phyloP scores from a whole-genome alignment of 1,140 invertebrate species.

The Limonius californicus region DNA sequence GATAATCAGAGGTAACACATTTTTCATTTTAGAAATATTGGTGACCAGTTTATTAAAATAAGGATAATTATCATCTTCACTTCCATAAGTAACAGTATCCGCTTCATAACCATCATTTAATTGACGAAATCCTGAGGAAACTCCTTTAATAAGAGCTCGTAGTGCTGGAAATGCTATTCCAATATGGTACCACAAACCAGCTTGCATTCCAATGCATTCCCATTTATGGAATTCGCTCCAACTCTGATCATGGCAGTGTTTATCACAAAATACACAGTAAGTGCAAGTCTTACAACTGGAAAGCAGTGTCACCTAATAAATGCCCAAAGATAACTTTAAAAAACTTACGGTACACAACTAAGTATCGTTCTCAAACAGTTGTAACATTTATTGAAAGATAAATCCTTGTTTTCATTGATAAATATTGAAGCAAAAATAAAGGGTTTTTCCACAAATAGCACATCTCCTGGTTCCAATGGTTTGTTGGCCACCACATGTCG shows the following conservation, averaged over 20 bases:
- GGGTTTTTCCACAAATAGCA: conserved; percentile 68
- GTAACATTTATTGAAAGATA: conserved; percentile 39
- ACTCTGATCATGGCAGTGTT: conserved; percentile 57
- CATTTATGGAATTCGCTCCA: conserved; percentile 64
- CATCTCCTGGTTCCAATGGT: conserved; percentile 58
- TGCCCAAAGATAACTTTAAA: background rate
- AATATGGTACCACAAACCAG: conserved; percentile 60
- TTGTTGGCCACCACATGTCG: conserved; percentile 53
- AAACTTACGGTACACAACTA: conserved; percentile 39
- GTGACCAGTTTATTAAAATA: conserved; percentile 49
- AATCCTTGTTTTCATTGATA: conserved; percentile 35
- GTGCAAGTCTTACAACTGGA: conserved; percentile 62
- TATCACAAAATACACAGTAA: conserved; percentile 62
- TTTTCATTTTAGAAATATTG: conserved; percentile 37
- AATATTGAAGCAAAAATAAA: conserved; percentile 56
- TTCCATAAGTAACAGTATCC: conserved; percentile 45
- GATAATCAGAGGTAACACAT: conserved; percentile 31
- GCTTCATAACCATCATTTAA: conserved; percentile 47
- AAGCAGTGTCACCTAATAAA: conserved; percentile 17
- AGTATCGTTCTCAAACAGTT: conserved; percentile 37
- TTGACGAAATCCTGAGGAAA: conserved; percentile 41
- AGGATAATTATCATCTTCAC: conserved; percentile 45
- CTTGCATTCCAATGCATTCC: conserved; percentile 67
- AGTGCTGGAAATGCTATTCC: conserved; percentile 75
- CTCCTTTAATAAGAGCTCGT: conserved; percentile 56